phyloP scores from a whole-genome alignment of 1,140 invertebrate genomes.

The Homarus americanus region DNA sequence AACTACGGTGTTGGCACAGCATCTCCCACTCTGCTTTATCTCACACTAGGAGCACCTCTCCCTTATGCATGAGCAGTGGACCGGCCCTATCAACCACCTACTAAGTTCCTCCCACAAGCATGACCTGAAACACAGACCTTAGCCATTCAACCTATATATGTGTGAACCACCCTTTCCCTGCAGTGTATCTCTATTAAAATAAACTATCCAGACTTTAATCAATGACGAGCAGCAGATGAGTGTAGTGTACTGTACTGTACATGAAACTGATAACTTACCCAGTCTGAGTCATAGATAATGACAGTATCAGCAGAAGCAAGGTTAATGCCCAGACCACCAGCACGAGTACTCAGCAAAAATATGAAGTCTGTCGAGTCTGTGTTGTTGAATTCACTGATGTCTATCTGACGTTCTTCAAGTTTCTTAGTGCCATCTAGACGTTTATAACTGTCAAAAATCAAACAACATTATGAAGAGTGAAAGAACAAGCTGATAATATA shows the following conservation, averaged over 20 bases:
- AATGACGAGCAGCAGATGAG: neutral
- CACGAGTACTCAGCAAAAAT: slow-evolving; percentile 90
- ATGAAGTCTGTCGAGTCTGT: slow-evolving; percentile 86
- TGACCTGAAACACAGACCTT: no score
- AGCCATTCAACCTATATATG: no score
- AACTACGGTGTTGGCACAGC: no score
- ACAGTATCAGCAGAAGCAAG: slow-evolving; percentile 95
- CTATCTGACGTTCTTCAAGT: slow-evolving; percentile 83
- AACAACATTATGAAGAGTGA: neutral
- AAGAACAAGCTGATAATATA: neutral
- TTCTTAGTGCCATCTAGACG: slow-evolving; percentile 79
- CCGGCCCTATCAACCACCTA: no score
- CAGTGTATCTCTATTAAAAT: no score
- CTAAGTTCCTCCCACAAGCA: no score
- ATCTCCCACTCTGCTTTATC: no score
- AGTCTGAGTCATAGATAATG: slow-evolving; percentile 97
- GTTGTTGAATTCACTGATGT: slow-evolving; percentile 88
- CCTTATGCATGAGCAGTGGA: no score
- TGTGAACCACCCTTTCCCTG: no score
- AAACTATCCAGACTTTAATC: no score
- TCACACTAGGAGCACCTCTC: no score
- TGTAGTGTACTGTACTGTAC: neutral
- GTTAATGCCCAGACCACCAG: slow-evolving; percentile 95
- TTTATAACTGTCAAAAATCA: slow-evolving; percentile 76
- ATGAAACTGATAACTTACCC: slow-evolving; percentile 64